Percentiles rank a stretch among this genome's conserved stretches.
These are phyloP conservation scores for Serripes groenlandicus DNA, from an alignment of 2,888 invertebrate species.

Conservation along the genomic window DNA sequence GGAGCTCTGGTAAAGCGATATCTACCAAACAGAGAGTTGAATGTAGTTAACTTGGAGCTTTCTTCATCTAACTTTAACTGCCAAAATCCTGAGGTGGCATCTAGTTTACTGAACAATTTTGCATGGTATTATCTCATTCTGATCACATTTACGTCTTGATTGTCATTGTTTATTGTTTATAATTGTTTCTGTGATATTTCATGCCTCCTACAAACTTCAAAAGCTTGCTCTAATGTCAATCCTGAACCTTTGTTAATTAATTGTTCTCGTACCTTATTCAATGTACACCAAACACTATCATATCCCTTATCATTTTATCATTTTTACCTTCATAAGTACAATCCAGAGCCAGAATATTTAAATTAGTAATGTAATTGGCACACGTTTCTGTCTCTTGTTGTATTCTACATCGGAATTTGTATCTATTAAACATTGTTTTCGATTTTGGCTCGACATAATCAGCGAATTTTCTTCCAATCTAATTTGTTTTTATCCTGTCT, in stretches of 20 bases:
- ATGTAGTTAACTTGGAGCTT: constrained; percentile 41
- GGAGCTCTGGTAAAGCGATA: constrained; percentile 44
- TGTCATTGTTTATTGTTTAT: no score
- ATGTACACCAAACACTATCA: constrained; percentile 51
- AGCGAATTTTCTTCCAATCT: constrained; percentile 31
- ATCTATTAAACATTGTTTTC: constrained; percentile 47
- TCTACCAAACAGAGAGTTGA: constrained; percentile 45
- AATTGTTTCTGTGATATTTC: constrained; percentile 43
- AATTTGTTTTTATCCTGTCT: constrained; percentile 35
- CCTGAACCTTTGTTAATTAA: constrained; percentile 48
- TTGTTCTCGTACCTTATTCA: constrained; percentile 55
- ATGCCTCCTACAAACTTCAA: constrained; percentile 32
- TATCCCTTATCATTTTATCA: constrained; percentile 57
- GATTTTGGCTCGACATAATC: no score
- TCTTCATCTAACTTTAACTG: constrained; percentile 35
- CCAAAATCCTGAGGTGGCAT: constrained; percentile 47
- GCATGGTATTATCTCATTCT: constrained; percentile 56
- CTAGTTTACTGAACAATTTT: constrained; percentile 39
- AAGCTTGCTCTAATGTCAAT: constrained; percentile 44
- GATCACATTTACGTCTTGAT: no score
- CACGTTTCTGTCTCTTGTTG: constrained; percentile 37
- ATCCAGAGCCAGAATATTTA: constrained; percentile 52
- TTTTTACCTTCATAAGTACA: constrained; percentile 47
- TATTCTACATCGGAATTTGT: constrained; percentile 53
- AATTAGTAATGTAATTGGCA: constrained; percentile 52